phyloP scores from a whole-genome alignment of 2,797 vertebrate genomes.

The Pelobates cultripes region DNA sequence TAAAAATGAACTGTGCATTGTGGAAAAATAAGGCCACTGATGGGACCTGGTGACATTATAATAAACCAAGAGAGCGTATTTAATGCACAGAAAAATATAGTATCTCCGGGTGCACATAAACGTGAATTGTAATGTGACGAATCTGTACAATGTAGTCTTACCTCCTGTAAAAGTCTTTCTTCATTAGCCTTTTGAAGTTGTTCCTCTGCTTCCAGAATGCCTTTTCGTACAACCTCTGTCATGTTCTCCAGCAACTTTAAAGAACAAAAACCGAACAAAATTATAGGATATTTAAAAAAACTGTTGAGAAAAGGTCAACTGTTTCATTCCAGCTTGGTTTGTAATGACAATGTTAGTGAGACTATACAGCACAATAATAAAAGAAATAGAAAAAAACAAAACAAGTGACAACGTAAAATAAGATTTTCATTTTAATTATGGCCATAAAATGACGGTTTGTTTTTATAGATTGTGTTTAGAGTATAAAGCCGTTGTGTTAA shows the following conservation, averaged over 20 bases:
- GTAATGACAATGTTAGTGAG: background rate
- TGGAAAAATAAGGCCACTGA: no score
- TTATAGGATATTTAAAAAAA: background rate
- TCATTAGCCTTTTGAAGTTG: conserved; percentile 90
- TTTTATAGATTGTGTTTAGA: background rate
- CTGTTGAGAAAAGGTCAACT: background rate
- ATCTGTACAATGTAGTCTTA: conserved; percentile 57
- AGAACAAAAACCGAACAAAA: conserved; percentile 29
- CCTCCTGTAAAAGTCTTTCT: conserved; percentile 92
- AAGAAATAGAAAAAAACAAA: no score
- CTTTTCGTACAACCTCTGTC: conserved; percentile 94
- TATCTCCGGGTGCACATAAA: no score
- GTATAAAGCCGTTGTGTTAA: no score
- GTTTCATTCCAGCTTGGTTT: conserved; percentile 7
- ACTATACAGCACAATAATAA: background rate
- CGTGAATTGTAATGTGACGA: no score
- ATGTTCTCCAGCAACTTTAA: conserved; percentile 93
- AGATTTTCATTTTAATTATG: no score
- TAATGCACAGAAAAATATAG: no score
- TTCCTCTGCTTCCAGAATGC: conserved; percentile 91
- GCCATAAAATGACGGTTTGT: no score
- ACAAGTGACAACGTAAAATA: no score
- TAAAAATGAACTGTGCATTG: no score
- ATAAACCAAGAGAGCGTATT: no score
- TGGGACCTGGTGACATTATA: no score